Conservation (phyloP, 2,113 vertebrate genomes). For the Mormyrus lacerda region DNA sequence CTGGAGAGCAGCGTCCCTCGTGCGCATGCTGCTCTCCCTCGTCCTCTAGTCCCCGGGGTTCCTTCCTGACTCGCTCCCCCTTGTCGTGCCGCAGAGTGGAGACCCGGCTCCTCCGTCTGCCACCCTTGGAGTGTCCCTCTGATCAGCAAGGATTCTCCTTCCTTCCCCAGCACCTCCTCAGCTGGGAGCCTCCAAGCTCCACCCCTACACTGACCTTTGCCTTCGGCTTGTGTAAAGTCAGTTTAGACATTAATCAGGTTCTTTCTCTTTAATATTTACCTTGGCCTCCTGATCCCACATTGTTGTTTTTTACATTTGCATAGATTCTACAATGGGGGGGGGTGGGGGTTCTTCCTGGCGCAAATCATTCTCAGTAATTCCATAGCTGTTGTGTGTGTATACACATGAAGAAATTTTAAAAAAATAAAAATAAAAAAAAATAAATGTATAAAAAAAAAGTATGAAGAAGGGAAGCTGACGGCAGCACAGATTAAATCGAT, state of each 20-base stretch:
- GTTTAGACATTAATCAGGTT: slow-evolving; percentile 28
- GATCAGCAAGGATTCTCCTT: not conserved
- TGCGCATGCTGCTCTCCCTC: not conserved
- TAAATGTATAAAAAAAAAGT: not conserved
- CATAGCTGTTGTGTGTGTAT: not conserved
- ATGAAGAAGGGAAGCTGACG: not conserved
- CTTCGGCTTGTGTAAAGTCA: slow-evolving; percentile 32
- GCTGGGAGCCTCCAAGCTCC: slow-evolving; percentile 7
- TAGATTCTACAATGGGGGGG: not conserved
- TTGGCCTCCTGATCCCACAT: not conserved
- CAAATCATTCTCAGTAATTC: not conserved
- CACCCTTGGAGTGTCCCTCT: not conserved
- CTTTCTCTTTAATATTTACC: slow-evolving; percentile 40
- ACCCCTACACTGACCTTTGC: slow-evolving; percentile 35
- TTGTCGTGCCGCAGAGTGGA: not conserved
- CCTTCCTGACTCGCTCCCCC: not conserved
- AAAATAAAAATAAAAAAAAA: not conserved
- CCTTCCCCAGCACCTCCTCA: not conserved
- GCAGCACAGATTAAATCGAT: slow-evolving; percentile 16
- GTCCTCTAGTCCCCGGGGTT: not conserved
- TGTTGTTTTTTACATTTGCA: slow-evolving; percentile 5
- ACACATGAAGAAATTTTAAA: not conserved
- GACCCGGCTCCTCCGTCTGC: not conserved
- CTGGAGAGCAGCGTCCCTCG: not conserved
- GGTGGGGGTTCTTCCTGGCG: not conserved